Conservation (phyloP, 2,113 vertebrate genomes). For the Tachysurus fulvidraco region DNA sequence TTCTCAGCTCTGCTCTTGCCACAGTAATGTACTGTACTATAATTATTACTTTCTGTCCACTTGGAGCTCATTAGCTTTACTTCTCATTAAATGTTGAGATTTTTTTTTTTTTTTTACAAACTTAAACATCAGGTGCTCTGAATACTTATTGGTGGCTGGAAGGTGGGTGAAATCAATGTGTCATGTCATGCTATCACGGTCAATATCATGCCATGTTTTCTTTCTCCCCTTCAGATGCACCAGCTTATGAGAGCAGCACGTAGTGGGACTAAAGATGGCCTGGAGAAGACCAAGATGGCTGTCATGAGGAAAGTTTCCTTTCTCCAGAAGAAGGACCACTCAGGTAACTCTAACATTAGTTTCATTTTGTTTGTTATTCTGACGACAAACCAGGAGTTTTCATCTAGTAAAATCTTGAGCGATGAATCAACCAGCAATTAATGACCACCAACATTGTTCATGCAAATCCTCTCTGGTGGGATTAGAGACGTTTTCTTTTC, state of each 20-base stretch:
- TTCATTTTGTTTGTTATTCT: background rate
- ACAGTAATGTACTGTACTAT: background rate
- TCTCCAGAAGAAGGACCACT: conserved; percentile 83
- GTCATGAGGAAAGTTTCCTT: conserved; percentile 91
- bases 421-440: background rate
- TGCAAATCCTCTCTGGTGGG: background rate
- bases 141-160: background rate
- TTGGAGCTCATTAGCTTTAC: background rate
- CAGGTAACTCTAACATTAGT: conserved; percentile 68
- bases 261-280: conserved; percentile 90
- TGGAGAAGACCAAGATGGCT: conserved; percentile 91
- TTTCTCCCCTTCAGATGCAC: conserved; percentile 79
- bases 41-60: conserved; percentile 18
- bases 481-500: background rate
- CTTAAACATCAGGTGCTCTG: background rate
- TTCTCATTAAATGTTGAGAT: conserved; percentile 12
- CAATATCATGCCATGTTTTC: background rate
- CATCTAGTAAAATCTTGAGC: background rate
- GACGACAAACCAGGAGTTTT: background rate
- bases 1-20: background rate
- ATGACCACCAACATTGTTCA: too few relatives aligned
- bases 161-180: background rate
- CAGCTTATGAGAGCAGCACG: conserved; percentile 94
- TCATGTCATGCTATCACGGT: background rate
- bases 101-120: conserved; percentile 1